phyloP scores from a whole-genome alignment of 2,888 invertebrate genomes.

The Emmelina monodactyla region DNA sequence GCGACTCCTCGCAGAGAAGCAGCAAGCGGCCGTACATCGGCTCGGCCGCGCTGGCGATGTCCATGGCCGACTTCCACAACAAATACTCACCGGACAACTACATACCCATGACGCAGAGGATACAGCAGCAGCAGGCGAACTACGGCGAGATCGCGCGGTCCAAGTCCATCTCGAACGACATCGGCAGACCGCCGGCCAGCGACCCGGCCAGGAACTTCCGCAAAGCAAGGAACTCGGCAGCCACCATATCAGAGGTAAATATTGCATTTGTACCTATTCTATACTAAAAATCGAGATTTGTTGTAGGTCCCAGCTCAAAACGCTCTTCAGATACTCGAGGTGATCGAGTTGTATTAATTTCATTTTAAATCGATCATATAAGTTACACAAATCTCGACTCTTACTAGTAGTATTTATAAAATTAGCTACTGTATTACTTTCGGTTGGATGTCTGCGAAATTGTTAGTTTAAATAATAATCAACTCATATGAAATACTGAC shows the following conservation, averaged over 20 bases:
- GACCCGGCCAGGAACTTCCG: constrained; percentile 36
- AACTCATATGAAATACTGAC: no score
- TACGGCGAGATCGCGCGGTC: constrained; percentile 54
- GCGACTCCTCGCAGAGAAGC: constrained; percentile 39
- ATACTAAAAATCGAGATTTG: no score
- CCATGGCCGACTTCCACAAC: constrained; percentile 72
- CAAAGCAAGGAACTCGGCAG: constrained; percentile 40
- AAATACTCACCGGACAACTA: constrained; percentile 81
- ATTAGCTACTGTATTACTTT: no score
- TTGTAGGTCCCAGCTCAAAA: no score
- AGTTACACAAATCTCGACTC: no score
- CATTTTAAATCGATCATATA: no score
- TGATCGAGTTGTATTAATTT: no score
- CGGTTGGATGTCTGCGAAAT: constrained; percentile 39
- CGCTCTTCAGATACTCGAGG: no score
- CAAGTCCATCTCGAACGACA: constrained; percentile 67
- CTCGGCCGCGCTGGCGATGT: constrained; percentile 64
- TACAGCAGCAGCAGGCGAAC: constrained; percentile 38
- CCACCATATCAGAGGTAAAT: constrained; percentile 47
- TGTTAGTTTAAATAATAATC: no score
- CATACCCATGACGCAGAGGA: constrained; percentile 65
- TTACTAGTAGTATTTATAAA: no score
- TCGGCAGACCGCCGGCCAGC: constrained; percentile 53
- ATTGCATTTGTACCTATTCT: constrained; percentile 7
- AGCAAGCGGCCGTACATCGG: constrained; percentile 44